Conservation (phyloP, 2,888 invertebrate species). For the Drosophila merina region DNA sequence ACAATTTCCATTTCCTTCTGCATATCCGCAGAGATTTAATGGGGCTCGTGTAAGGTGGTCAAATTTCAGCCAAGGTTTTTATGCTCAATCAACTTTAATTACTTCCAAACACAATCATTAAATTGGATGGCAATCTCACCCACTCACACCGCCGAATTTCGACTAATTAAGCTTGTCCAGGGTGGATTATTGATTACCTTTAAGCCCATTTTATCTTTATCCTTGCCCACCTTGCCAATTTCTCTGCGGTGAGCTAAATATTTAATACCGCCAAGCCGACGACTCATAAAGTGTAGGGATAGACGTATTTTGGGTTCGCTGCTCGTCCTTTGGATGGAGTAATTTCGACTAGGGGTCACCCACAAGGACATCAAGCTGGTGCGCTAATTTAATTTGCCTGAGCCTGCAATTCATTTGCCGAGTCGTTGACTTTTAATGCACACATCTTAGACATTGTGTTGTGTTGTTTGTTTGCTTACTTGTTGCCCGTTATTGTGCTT, state of each 20-base stretch:
- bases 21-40: slow-evolving; percentile 8
- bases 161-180: slow-evolving; percentile 29
- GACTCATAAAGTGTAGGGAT: slow-evolving; percentile 30
- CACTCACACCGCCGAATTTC: background rate
- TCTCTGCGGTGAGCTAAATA: slow-evolving; percentile 20
- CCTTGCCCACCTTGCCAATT: background rate
- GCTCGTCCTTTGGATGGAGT: slow-evolving; percentile 5
- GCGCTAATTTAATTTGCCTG: slow-evolving; percentile 72
- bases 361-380: slow-evolving; percentile 45
- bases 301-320: slow-evolving; percentile 5
- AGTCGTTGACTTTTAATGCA: slow-evolving; percentile 78
- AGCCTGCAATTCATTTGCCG: slow-evolving; percentile 73
- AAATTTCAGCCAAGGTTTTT: slow-evolving; percentile 17
- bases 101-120: slow-evolving; percentile 9
- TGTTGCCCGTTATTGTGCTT: slow-evolving; percentile 67
- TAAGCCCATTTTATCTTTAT: slow-evolving; percentile 16
- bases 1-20: slow-evolving; percentile 6
- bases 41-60: slow-evolving; percentile 15
- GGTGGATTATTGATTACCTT: slow-evolving; percentile 33
- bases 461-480: slow-evolving; percentile 49
- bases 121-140: slow-evolving; percentile 3
- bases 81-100: slow-evolving; percentile 36
- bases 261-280: slow-evolving; percentile 16
- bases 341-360: slow-evolving; percentile 40
- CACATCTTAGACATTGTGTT: slow-evolving; percentile 65